These are phyloP conservation scores for Athalia rosae DNA, from an alignment of 2,888 invertebrate genomes.

Conservation along the genomic window DNA sequence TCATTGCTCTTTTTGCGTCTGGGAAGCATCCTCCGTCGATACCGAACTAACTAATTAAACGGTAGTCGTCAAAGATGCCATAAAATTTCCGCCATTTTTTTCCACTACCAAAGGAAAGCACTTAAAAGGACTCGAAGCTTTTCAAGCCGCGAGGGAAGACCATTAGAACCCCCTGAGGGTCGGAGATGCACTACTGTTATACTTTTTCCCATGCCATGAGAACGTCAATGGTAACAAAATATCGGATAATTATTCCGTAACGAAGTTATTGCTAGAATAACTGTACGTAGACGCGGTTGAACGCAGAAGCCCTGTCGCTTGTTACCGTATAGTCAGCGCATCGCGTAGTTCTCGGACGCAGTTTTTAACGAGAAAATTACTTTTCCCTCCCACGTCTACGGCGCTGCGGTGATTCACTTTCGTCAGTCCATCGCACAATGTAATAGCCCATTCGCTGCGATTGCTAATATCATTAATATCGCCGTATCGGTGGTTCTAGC, in stretches of 20 bases:
- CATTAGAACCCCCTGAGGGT: no score
- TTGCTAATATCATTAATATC: conserved; percentile 17
- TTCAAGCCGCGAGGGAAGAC: neutral
- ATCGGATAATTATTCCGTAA: conserved; percentile 21
- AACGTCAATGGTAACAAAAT: conserved; percentile 8
- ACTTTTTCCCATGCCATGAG: neutral
- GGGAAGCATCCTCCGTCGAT: no score
- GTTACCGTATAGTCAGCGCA: neutral
- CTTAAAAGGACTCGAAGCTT: conserved; percentile 38
- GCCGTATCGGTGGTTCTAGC: neutral
- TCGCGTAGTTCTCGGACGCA: conserved; percentile 4
- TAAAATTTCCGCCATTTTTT: conserved; percentile 13
- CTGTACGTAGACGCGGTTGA: conserved; percentile 13
- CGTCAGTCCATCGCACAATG: neutral
- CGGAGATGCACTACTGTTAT: no score
- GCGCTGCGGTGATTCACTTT: neutral
- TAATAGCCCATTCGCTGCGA: conserved; percentile 5
- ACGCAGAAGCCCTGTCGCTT: neutral
- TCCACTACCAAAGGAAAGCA: neutral
- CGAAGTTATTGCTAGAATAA: neutral
- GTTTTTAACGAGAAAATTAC: conserved; percentile 40
- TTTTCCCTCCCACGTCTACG: neutral
- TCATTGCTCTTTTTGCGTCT: no score
- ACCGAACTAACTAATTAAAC: conserved; percentile 31
- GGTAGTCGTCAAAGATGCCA: neutral